These are phyloP conservation scores for Pampus argenteus DNA, from an alignment of 2,797 vertebrate species.

Conservation along the genomic window DNA sequence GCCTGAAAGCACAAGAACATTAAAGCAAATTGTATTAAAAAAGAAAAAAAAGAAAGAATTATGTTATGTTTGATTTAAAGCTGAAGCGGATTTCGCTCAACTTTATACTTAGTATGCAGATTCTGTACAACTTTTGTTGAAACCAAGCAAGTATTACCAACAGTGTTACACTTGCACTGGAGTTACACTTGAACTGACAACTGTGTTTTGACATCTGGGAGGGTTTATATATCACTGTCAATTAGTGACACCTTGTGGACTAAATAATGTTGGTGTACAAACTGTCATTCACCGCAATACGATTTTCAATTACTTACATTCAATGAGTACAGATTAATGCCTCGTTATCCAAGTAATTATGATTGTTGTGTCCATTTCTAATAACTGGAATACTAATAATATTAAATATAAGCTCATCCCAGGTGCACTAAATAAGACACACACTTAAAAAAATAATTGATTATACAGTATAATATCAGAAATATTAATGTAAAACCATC, in stretches of 20 bases:
- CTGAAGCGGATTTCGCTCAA: neutral
- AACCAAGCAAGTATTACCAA: neutral
- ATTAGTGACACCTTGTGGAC: conserved; percentile 77
- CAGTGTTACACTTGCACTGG: neutral
- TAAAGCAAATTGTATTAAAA: neutral
- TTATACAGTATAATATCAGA: neutral
- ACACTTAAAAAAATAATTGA: neutral
- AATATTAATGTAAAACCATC: neutral
- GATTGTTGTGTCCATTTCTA: neutral
- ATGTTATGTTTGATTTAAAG: neutral
- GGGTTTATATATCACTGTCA: conserved; percentile 44
- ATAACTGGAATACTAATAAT: neutral
- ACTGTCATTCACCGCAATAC: neutral
- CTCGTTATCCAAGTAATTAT: neutral
- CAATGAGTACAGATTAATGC: neutral
- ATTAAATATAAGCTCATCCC: neutral
- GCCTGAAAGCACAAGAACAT: neutral
- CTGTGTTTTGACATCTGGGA: neutral
- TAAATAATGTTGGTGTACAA: neutral
- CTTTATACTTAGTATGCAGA: neutral
- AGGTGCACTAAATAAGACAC: neutral
- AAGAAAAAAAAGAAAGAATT: too few relatives aligned
- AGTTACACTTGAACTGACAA: neutral
- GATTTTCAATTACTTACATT: neutral
- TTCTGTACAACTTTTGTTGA: neutral